Evolutionary conservation across 2,113 vertebrate genomes (phyloP), one percentile per base, ranked within the genome.

Genomic region (Hydrochoerus hydrochaeris): DNA sequence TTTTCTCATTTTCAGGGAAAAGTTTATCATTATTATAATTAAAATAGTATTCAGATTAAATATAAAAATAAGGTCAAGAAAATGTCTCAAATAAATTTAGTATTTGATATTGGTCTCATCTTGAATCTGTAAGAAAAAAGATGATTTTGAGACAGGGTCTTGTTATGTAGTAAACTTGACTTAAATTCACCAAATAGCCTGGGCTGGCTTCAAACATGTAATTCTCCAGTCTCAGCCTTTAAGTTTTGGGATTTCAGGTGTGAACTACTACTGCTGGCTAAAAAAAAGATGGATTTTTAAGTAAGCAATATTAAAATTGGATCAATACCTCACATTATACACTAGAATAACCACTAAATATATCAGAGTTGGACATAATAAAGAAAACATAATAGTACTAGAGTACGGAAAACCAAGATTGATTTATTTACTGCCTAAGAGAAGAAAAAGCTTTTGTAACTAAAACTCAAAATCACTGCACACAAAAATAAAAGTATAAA

Each of bases 261-360:
- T 78, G 16, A 49, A 52, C 54, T 57, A 57, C 54, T 4, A 57
- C 17, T 57, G 16, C 17, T 57, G 17, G 54, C 5, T 57, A 57
- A 57, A 57, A 57, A 57, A 52, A 57, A 57, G 54, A 57, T 57
- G 17, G 54, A 57, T 57, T 57, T 57, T 57, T 57, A 57, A 57
- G 54, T 57, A 57, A 57, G 30, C 5, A 96, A 73, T 86, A 49
- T 95, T 57, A 88, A 87, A 91, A 90, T 69, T 62, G 69, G 10
- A 81, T 78, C n/a, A 90, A 1, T 88, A 88, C 38, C 67, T 94
- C 52, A 95, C 4, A 77, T 28, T 30, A 91, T 38, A 84, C 3
- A 75, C 22, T 85, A 86, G 62, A 82, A 75, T 85, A 46, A 54
- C 84, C 30, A 88, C 78, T 44, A 88, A 90, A 78, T 81, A 17